Evolutionary conservation across 1,140 invertebrate genomes (phyloP).

Genomic region (Macrotrachela quadricornifera): DNA sequence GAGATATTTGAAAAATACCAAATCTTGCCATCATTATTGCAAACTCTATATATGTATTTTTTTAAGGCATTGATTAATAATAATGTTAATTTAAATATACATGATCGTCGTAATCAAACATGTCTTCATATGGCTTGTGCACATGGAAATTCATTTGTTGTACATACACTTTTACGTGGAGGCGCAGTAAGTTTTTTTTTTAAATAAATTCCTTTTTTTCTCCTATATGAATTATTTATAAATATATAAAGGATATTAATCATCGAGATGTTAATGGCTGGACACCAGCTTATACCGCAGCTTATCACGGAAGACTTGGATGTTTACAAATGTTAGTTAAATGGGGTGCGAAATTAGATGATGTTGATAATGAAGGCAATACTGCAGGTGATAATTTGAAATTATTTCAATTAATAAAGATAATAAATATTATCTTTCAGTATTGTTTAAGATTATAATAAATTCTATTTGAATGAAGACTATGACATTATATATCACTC

Average conservation of each 20-base stretch:
- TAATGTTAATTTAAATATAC: conserved; percentile 20
- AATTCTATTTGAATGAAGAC: too few relatives aligned
- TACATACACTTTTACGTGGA: conserved; percentile 28
- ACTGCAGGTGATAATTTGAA: conserved; percentile 19
- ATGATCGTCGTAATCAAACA: conserved; percentile 22
- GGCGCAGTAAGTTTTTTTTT: conserved; percentile 18
- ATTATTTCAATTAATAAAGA: too few relatives aligned
- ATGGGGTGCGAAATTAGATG: conserved; percentile 26
- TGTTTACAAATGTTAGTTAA: conserved; percentile 23
- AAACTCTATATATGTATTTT: neutral
- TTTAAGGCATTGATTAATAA: conserved; percentile 25
- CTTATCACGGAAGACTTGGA: conserved; percentile 22
- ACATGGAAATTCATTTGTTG: conserved; percentile 12
- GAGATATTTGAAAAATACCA: too few relatives aligned
- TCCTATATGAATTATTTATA: too few relatives aligned
- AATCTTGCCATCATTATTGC: too few relatives aligned
- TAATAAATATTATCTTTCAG: too few relatives aligned
- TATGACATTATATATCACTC: too few relatives aligned
- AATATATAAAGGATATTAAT: conserved; percentile 28
- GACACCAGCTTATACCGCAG: conserved; percentile 27
- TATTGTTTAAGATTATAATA: too few relatives aligned
- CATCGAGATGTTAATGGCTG: conserved; percentile 25
- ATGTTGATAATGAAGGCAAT: conserved; percentile 26
- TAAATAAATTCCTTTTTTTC: neutral
- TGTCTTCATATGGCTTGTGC: conserved; percentile 16